Evolutionary conservation across 2,113 vertebrate species (phyloP).

Genomic region (Scomber japonicus): DNA sequence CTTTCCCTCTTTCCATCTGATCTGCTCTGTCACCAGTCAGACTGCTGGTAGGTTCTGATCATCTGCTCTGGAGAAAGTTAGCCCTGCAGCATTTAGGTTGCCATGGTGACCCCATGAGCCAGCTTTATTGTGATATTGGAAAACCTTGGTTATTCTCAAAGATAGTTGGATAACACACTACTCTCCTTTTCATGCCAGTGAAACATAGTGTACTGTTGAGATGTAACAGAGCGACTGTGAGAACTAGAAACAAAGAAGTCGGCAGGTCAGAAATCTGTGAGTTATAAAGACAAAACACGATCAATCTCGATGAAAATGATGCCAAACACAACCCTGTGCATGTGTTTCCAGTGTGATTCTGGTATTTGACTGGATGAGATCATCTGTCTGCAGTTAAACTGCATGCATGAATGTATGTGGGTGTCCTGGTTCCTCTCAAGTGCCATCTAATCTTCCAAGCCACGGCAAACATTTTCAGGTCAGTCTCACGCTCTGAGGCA

Average conservation of each 20-base stretch:
- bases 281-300: neutral
- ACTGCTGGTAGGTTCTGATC: neutral
- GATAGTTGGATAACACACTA: neutral
- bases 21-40: neutral
- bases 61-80: neutral
- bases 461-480: conserved; percentile 29
- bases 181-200: neutral
- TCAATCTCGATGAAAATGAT: conserved; percentile 10
- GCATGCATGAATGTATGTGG: neutral
- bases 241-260: neutral
- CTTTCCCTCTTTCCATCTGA: neutral
- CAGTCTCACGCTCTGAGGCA: conserved; percentile 13
- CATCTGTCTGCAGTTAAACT: conserved; percentile 13
- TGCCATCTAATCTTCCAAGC: conserved; percentile 15
- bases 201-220: neutral
- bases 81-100: neutral
- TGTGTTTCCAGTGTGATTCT: conserved; percentile 4
- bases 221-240: neutral
- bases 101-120: neutral
- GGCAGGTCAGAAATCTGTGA: neutral
- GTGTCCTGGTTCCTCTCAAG: conserved; percentile 25
- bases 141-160: neutral
- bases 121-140: neutral
- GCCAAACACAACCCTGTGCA: neutral
- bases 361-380: neutral